These are phyloP conservation scores for Hemicentrotus pulcherrimus DNA, from an alignment of 35 echinoderm and acorn worm genomes.

Conservation along the genomic window DNA sequence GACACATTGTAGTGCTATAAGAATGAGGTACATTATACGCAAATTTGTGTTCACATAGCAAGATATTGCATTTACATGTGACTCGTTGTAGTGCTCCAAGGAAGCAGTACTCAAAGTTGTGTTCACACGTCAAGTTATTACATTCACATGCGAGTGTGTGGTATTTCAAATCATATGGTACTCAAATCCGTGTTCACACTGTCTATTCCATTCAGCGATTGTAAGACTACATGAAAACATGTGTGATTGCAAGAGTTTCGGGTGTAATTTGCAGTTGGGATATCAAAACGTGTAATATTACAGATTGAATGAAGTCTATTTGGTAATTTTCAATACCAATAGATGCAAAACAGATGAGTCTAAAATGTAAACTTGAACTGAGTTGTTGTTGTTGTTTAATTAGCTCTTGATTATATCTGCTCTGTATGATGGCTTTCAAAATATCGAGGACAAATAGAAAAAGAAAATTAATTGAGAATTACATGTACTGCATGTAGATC, in stretches of 20 bases:
- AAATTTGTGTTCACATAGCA: too few species aligned
- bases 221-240: neutral
- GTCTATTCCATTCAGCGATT: neutral
- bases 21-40: too few species aligned
- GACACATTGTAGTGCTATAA: too few species aligned
- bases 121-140: neutral
- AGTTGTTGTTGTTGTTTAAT: neutral
- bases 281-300: neutral
- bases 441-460: neutral
- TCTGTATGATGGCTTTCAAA: neutral
- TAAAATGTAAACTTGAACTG: neutral
- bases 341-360: neutral
- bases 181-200: neutral
- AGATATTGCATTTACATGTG: too few species aligned
- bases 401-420: neutral
- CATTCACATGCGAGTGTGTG: too few species aligned
- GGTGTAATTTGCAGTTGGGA: neutral
- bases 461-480: neutral
- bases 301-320: neutral
- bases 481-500: neutral
- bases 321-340: neutral
- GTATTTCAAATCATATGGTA: neutral
- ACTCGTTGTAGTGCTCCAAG: too few species aligned
- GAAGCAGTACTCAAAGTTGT: neutral
- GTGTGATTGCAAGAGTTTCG: neutral